Conservation (phyloP, 2,888 invertebrate species). For the Phania funesta region DNA sequence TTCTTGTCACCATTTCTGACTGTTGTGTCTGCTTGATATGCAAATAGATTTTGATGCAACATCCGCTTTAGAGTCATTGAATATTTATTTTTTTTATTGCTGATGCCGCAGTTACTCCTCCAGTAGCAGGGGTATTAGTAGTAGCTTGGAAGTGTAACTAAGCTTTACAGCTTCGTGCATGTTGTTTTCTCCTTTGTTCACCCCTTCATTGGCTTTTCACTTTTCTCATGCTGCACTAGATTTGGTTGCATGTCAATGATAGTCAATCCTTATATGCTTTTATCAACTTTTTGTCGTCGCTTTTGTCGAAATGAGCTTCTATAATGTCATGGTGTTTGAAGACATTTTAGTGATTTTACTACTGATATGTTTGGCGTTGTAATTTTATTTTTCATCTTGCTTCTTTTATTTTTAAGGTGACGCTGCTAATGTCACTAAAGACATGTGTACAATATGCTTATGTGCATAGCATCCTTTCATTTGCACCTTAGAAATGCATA, state of each 20-base stretch:
- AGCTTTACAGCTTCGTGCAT: constrained; percentile 3
- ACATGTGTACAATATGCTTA: constrained; percentile 37
- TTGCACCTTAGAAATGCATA: constrained; percentile 10
- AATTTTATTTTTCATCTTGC: neutral
- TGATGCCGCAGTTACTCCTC: neutral
- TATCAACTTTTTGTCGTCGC: constrained; percentile 6
- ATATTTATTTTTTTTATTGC: constrained; percentile 9
- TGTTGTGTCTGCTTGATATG: constrained; percentile 59
- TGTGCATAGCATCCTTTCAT: neutral
- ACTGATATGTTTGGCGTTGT: constrained; percentile 4
- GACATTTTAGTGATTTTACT: constrained; percentile 25
- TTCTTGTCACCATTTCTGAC: constrained; percentile 53
- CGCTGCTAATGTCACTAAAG: constrained; percentile 55
- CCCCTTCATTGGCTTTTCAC: neutral
- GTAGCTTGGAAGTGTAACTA: neutral
- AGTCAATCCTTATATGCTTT: constrained; percentile 61
- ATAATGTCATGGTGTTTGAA: constrained; percentile 11
- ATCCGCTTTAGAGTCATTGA: constrained; percentile 61
- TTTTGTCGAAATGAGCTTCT: constrained; percentile 7
- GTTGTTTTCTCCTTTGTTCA: neutral
- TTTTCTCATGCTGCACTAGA: neutral
- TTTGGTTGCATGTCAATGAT: constrained; percentile 68
- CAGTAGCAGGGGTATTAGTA: neutral
- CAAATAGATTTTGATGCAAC: constrained; percentile 64
- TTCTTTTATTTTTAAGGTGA: constrained; percentile 4